Percentiles rank a stretch among this genome's conserved stretches.
Evolutionary conservation across 2,888 invertebrate species (phyloP).

Genomic region (Diaphora mendica): DNA sequence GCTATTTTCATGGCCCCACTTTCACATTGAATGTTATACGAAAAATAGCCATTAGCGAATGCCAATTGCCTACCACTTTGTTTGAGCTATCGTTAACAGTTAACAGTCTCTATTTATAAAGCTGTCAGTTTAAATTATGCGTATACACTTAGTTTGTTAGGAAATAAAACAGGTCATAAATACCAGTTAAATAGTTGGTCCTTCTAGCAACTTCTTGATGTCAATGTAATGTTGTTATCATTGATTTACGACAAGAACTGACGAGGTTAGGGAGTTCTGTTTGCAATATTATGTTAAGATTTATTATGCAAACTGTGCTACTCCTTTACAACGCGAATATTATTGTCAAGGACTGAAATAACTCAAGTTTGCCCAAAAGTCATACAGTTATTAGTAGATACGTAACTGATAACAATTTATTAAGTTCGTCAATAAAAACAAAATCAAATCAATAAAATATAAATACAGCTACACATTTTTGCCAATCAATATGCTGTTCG

Average conservation of each 20-base stretch:
- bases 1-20: slow-evolving; percentile 33
- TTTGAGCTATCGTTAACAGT: slow-evolving; percentile 66
- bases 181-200: slow-evolving; percentile 29
- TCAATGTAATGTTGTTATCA: slow-evolving; percentile 34
- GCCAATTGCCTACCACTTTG: slow-evolving; percentile 66
- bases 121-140: slow-evolving; percentile 49
- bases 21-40: slow-evolving; percentile 54
- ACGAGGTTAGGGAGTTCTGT: slow-evolving; percentile 3
- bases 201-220: slow-evolving; percentile 23
- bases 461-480: no score
- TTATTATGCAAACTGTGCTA: slow-evolving; percentile 1
- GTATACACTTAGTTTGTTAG: slow-evolving; percentile 27
- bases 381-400: neutral
- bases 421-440: neutral
- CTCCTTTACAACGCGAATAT: neutral
- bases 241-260: slow-evolving; percentile 33
- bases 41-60: slow-evolving; percentile 65
- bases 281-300: slow-evolving; percentile 11
- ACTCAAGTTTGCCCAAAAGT: neutral
- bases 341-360: neutral
- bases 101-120: slow-evolving; percentile 61
- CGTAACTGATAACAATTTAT: neutral
- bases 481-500: no score
- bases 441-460: no score
- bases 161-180: slow-evolving; percentile 26